Percentiles rank a stretch among this genome's conserved stretches.
phyloP scores from a whole-genome alignment of 2,888 invertebrate species.

The Epinotia nisella region DNA sequence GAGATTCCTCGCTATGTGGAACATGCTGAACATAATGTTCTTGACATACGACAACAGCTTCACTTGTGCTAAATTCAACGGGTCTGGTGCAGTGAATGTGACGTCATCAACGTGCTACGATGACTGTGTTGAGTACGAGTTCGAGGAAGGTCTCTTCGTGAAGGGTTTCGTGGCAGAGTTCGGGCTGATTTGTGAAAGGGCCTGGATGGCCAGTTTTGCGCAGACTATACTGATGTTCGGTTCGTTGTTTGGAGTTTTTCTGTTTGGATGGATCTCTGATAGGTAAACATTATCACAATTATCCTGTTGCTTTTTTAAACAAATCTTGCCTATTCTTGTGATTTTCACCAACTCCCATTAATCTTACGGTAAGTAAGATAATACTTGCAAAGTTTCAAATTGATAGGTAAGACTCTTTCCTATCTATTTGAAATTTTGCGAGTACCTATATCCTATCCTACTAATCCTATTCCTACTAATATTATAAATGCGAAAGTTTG shows the following conservation, averaged over 20 bases:
- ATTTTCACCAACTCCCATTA: too few relatives aligned
- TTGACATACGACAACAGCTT: constrained; percentile 63
- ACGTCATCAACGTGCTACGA: constrained; percentile 62
- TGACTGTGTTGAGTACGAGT: constrained; percentile 60
- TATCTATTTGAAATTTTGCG: too few relatives aligned
- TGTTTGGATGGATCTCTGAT: constrained; percentile 69
- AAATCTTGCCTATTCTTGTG: too few relatives aligned
- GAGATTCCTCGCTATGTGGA: constrained; percentile 59
- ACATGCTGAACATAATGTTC: constrained; percentile 59
- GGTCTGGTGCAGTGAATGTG: constrained; percentile 50
- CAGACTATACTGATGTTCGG: constrained; percentile 67
- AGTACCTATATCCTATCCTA: too few relatives aligned
- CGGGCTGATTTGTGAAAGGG: constrained; percentile 60
- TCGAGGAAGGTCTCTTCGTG: constrained; percentile 55
- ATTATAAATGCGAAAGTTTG: too few relatives aligned
- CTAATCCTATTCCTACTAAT: too few relatives aligned
- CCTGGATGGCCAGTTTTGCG: constrained; percentile 64
- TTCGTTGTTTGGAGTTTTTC: constrained; percentile 57
- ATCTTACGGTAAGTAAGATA: too few relatives aligned
- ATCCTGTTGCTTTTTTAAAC: too few relatives aligned
- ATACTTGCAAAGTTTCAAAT: too few relatives aligned
- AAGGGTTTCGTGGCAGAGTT: constrained; percentile 60
- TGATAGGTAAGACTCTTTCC: too few relatives aligned
- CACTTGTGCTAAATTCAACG: constrained; percentile 55
- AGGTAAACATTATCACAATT: constrained; percentile 53